Conservation (phyloP, 2,113 vertebrate genomes). For the Todiramphus chloris region DNA sequence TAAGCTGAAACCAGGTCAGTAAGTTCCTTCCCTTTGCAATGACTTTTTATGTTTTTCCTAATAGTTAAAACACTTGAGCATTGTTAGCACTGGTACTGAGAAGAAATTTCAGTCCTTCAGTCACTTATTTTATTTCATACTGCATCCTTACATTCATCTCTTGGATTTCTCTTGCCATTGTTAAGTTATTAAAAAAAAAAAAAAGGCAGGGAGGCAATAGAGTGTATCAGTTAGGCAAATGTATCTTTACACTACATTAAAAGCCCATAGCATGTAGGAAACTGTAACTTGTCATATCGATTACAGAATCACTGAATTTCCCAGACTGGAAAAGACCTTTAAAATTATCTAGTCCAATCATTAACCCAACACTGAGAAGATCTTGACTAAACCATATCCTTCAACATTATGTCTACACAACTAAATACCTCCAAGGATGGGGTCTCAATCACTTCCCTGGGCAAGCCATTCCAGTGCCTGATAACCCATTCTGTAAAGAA, state of each 20-base stretch:
- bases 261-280: not conserved
- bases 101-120: not conserved
- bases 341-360: no score
- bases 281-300: not conserved
- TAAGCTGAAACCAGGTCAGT: slow-evolving; percentile 91
- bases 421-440: no score
- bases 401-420: no score
- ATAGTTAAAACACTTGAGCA: not conserved
- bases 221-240: not conserved
- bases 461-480: no score
- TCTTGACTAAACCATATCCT: no score
- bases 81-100: not conserved
- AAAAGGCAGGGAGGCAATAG: fast-evolving
- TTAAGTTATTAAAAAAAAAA: not conserved
- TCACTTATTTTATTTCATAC: not conserved
- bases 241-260: not conserved
- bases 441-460: no score
- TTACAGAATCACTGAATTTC: no score
- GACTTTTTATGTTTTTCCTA: not conserved
- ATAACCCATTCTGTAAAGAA: no score
- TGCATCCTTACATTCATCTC: not conserved
- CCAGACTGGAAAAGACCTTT: no score
- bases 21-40: not conserved
- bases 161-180: not conserved
- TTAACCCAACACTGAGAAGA: no score